Evolutionary conservation across 2,113 vertebrate genomes (phyloP), one percentile per base, ranked within the genome.

Genomic region (Cyrtonyx montezumae): DNA sequence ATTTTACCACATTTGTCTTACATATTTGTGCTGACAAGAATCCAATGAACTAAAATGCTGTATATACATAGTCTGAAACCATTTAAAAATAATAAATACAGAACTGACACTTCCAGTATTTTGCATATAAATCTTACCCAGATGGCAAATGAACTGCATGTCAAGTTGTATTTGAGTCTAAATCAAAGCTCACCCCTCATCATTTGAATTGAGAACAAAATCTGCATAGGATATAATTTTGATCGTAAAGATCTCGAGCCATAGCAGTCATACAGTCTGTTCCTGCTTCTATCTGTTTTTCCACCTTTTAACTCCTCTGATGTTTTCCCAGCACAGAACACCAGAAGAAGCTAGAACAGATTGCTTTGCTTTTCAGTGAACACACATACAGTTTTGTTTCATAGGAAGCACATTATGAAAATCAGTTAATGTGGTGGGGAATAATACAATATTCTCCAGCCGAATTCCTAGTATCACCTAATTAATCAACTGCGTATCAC

Each of bases 1-100:
- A 65, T 81, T 96, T 94, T 88, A 94, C 88, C 90, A 94, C 79
- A 71, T 28, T 53, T 90, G 87, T 78, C 83, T 91, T 84, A 56
- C n/a, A 83, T 61, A 67, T 81, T 93, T 78, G 68, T 71, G 83
- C 88, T 84, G 94, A 95, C 73, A 88, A 81, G 79, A 88, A 77
- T 90, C 94, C 92, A 78, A 75, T 90, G 94, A 86, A 81, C 56
- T 84, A 2, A 86, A 96, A 32, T 80, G 69, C 86, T 88, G 51
- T 46, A 91, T 86, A 93, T 76, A 85, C 59, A 68, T 30, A 79
- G 61, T 68, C 43, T 84, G 63, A 90, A 91, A 40, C 48, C 74
- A 84, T 81, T 84, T 48, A 71, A 87, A 93, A 93, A 88, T 71
- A 84, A 91, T 90, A 88, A 68, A 3, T 53, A 84, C 68, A 5